These are phyloP conservation scores for Drosophila rubida DNA, from an alignment of 2,888 invertebrate genomes.

Conservation along the genomic window DNA sequence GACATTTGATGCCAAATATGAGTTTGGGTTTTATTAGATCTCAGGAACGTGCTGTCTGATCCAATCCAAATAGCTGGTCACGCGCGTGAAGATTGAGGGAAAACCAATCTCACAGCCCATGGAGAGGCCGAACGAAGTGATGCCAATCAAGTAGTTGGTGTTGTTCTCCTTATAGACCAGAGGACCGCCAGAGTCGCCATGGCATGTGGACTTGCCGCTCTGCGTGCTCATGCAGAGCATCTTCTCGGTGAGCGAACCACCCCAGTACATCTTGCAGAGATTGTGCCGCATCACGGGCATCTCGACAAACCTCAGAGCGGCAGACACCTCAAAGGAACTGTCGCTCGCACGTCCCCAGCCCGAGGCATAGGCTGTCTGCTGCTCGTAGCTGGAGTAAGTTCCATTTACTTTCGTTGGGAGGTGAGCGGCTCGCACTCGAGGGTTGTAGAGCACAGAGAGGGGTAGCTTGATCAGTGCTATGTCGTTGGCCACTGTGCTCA, in stretches of 20 bases:
- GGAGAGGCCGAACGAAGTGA: conserved; percentile 68
- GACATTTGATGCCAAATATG: no score
- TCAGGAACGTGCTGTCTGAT: conserved; percentile 41
- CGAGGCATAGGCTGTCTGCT: conserved; percentile 60
- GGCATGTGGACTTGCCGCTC: conserved; percentile 59
- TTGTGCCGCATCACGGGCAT: conserved; percentile 57
- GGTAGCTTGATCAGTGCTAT: conserved; percentile 62
- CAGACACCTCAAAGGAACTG: conserved; percentile 27
- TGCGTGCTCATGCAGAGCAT: conserved; percentile 65
- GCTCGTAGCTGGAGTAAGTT: conserved; percentile 54
- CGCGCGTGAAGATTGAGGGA: conserved; percentile 69
- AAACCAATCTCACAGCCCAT: conserved; percentile 67
- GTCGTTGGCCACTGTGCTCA: conserved; percentile 58
- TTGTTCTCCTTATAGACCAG: conserved; percentile 39
- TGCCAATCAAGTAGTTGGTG: conserved; percentile 54
- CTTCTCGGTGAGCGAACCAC: conserved; percentile 43
- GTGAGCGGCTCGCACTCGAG: conserved; percentile 44
- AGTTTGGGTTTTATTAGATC: no score
- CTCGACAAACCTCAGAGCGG: conserved; percentile 40
- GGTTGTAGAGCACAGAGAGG: conserved; percentile 23
- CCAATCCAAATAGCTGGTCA: conserved; percentile 72
- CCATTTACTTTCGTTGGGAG: conserved; percentile 50
- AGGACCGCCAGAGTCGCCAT: conserved; percentile 76
- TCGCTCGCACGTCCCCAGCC: conserved; percentile 76
- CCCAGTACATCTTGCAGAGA: conserved; percentile 57